Conservation (phyloP, 2,797 vertebrate genomes). For the Eurystomus glaucurus region DNA sequence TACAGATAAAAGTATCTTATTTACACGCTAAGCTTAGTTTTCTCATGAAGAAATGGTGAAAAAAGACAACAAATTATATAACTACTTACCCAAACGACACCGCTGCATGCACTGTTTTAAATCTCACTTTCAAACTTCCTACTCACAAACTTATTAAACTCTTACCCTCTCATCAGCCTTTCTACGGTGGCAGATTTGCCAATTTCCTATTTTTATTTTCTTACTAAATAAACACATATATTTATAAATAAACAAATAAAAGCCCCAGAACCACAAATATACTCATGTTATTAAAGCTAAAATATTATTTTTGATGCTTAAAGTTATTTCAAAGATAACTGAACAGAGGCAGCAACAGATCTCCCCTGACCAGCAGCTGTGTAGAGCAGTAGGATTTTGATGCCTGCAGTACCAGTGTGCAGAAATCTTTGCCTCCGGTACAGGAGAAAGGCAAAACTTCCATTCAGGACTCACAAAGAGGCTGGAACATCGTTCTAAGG, state of each 20-base stretch:
- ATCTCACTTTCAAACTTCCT: neutral
- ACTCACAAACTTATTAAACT: neutral
- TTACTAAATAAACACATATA: neutral
- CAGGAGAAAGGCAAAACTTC: neutral
- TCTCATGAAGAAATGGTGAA: neutral
- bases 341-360: neutral
- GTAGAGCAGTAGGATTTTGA: neutral
- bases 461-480: fast-evolving
- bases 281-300: neutral
- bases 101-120: neutral
- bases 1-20: neutral
- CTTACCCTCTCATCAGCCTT: neutral
- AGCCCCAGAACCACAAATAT: neutral
- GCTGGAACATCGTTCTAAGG: fast-evolving
- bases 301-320: neutral
- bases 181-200: neutral
- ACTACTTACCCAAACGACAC: neutral
- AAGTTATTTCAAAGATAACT: neutral
- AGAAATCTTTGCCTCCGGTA: neutral
- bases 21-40: neutral
- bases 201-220: neutral
- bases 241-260: neutral
- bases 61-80: neutral
- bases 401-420: neutral
- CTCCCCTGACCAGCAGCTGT: neutral